phyloP scores from a whole-genome alignment of 2,113 vertebrate species.

The Ciconia maguari region DNA sequence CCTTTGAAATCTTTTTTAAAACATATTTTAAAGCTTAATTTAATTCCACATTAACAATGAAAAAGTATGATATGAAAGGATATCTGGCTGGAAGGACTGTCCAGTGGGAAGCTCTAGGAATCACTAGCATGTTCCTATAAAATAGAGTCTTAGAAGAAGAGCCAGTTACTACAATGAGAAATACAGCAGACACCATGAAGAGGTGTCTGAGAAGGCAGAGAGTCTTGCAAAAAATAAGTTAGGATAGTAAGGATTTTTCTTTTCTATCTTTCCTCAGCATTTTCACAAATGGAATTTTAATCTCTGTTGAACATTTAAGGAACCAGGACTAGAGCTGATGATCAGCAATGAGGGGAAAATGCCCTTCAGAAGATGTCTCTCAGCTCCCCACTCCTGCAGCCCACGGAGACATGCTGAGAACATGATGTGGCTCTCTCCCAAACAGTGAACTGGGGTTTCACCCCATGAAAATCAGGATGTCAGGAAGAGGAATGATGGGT shows the following conservation, averaged over 20 bases:
- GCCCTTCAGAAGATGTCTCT: not conserved
- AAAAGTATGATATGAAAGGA: not conserved
- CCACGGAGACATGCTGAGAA: not conserved
- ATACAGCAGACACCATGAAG: not conserved
- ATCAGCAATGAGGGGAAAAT: not conserved
- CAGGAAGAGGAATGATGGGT: not conserved
- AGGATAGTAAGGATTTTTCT: not conserved
- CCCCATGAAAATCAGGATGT: not conserved
- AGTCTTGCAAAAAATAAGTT: not conserved
- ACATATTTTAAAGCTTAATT: not conserved
- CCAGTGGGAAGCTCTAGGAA: not conserved
- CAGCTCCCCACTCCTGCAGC: not conserved
- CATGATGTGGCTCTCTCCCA: not conserved
- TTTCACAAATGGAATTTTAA: not conserved
- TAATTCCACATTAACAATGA: not conserved
- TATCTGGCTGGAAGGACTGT: not conserved
- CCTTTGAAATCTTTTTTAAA: not conserved
- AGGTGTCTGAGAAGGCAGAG: not conserved
- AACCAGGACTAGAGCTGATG: not conserved
- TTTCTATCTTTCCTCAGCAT: not conserved
- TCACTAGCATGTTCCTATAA: not conserved
- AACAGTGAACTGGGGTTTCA: not conserved
- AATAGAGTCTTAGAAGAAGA: not conserved
- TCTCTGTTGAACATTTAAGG: not conserved
- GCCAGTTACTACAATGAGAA: not conserved